Conservation (phyloP, 2,113 vertebrate genomes). For the Tupaia tana region DNA sequence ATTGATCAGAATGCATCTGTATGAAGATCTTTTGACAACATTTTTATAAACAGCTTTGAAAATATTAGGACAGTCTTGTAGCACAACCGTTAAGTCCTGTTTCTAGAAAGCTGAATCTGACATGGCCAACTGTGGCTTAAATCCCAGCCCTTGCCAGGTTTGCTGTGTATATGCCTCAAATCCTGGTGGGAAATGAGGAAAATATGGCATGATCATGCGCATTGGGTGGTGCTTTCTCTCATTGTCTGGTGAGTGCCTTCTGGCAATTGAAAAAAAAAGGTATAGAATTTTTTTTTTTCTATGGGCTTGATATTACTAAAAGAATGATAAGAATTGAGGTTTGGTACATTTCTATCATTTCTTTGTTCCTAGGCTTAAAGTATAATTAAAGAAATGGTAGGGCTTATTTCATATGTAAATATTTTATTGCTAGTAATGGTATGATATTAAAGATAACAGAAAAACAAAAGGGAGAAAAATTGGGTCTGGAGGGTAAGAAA, state of each 20-base stretch:
- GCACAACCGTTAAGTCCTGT: no score
- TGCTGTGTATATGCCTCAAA: no score
- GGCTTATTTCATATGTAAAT: not conserved
- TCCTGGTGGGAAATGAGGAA: no score
- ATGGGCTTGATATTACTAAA: not conserved
- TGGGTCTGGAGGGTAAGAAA: not conserved
- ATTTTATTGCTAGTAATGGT: not conserved
- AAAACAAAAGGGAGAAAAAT: not conserved
- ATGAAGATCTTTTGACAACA: not conserved
- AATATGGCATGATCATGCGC: no score
- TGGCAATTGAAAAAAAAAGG: no score
- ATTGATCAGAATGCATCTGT: not conserved
- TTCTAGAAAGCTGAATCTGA: no score
- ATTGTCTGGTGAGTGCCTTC: no score
- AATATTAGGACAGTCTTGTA: not conserved
- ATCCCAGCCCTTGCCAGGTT: no score
- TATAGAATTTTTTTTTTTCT: not conserved
- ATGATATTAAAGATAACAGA: not conserved
- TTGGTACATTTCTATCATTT: not conserved
- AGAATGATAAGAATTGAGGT: not conserved
- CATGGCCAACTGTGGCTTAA: no score
- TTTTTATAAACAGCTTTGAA: conserved; percentile 9
- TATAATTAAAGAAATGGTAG: not conserved
- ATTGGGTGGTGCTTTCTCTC: no score
- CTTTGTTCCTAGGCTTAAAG: not conserved